These are phyloP conservation scores for Cherax destructor DNA, from an alignment of 1,140 invertebrate species.

Conservation along the genomic window DNA sequence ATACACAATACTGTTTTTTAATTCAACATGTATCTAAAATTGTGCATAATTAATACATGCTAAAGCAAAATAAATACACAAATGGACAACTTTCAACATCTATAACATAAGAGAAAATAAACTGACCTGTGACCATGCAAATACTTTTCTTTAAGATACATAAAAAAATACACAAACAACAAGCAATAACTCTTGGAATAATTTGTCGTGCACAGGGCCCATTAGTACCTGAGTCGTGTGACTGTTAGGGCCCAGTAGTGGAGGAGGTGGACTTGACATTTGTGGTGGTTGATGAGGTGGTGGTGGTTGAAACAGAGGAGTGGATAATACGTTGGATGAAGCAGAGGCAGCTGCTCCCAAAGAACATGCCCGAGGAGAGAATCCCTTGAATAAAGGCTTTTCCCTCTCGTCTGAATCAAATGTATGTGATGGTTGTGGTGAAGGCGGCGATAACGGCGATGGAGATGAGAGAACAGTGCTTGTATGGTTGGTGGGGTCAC, in stretches of 20 bases:
- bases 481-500: neutral
- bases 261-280: constrained; percentile 42
- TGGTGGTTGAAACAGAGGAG: constrained; percentile 40
- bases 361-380: constrained; percentile 1
- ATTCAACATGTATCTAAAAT: neutral
- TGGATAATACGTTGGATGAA: constrained; percentile 29
- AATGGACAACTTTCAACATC: neutral
- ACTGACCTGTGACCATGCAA: neutral
- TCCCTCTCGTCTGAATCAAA: constrained; percentile 2
- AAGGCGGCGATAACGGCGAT: constrained; percentile 1
- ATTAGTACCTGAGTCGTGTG: constrained; percentile 62
- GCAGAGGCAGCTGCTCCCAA: neutral
- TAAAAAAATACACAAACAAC: neutral
- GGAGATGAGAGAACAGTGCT: constrained; percentile 15
- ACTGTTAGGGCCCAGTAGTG: constrained; percentile 51
- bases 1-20: neutral
- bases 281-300: constrained; percentile 30
- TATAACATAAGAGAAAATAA: neutral
- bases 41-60: neutral
- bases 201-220: constrained; percentile 50
- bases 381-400: constrained; percentile 10
- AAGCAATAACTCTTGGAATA: neutral
- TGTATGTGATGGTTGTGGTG: constrained; percentile 21
- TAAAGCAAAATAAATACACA: constrained; percentile 1
- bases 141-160: neutral